These are phyloP conservation scores for Chymomyza amoena DNA, from an alignment of 2,888 invertebrate genomes.

Conservation along the genomic window DNA sequence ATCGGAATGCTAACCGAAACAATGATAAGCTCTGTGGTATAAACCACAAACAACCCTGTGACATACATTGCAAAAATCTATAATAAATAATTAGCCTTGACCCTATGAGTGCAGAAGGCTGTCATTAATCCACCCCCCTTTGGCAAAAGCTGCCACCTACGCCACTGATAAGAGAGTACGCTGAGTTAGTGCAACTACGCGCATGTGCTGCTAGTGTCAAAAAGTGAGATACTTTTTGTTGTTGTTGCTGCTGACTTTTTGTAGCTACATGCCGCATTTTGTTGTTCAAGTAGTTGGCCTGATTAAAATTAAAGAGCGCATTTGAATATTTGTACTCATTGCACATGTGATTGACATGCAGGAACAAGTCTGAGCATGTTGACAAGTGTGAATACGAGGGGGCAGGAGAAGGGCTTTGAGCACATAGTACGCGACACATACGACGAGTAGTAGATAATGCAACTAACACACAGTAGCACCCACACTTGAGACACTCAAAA, in stretches of 20 bases:
- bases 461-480: constrained; percentile 1
- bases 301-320: constrained; percentile 36
- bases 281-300: constrained; percentile 56
- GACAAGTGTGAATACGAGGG: too few relatives aligned
- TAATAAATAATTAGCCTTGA: too few relatives aligned
- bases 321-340: neutral
- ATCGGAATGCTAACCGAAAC: too few relatives aligned
- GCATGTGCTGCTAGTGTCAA: constrained; percentile 60
- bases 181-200: constrained; percentile 7
- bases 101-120: too few relatives aligned
- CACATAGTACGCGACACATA: neutral
- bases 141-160: too few relatives aligned
- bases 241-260: constrained; percentile 6
- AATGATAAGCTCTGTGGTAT: too few relatives aligned
- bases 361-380: neutral
- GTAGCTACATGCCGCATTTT: constrained; percentile 34
- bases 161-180: neutral
- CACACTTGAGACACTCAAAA: constrained; percentile 7
- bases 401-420: too few relatives aligned
- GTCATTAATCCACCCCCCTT: too few relatives aligned
- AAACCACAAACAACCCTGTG: too few relatives aligned
- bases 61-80: too few relatives aligned
- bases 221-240: constrained; percentile 32
- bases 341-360: neutral
- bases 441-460: neutral